Percentiles rank a stretch among this genome's conserved stretches.
phyloP scores from a whole-genome alignment of 2,113 vertebrate species.

The Amia ocellicauda region DNA sequence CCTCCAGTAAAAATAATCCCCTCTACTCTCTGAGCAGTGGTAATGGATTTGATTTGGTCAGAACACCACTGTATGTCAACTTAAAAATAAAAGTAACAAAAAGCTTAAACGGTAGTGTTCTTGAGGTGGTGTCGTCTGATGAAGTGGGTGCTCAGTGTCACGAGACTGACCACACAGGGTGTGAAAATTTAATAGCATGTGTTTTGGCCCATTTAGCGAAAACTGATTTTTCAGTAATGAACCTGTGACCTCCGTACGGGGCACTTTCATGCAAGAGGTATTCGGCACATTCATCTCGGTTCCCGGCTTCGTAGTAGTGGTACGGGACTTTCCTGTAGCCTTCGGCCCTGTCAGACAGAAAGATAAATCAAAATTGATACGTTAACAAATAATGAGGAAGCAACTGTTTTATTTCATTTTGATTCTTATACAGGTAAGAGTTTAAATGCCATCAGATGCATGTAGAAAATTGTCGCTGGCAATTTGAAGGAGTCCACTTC shows the following conservation, averaged over 20 bases:
- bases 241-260: constrained; percentile 90
- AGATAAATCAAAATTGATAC: no score
- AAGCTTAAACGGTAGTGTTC: not conserved
- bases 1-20: no score
- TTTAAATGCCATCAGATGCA: no score
- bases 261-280: constrained; percentile 92
- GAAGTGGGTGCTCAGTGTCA: constrained; percentile 60
- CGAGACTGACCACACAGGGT: constrained; percentile 86
- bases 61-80: not conserved
- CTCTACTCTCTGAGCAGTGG: no score
- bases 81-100: constrained; percentile 1
- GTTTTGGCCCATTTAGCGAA: constrained; percentile 93
- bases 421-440: no score
- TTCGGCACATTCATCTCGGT: constrained; percentile 88
- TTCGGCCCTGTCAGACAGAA: constrained; percentile 66
- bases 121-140: not conserved
- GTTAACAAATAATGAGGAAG: no score
- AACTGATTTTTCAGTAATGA: constrained; percentile 94
- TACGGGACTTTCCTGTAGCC: constrained; percentile 88
- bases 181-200: constrained; percentile 87
- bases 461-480: no score
- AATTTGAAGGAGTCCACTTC: no score
- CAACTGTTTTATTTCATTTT: no score
- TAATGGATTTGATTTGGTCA: not conserved
- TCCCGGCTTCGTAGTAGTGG: constrained; percentile 92